Evolutionary conservation across 1,140 invertebrate genomes (phyloP), one percentile per base, ranked within the genome.

Genomic region (Zaprionus inermis): DNA sequence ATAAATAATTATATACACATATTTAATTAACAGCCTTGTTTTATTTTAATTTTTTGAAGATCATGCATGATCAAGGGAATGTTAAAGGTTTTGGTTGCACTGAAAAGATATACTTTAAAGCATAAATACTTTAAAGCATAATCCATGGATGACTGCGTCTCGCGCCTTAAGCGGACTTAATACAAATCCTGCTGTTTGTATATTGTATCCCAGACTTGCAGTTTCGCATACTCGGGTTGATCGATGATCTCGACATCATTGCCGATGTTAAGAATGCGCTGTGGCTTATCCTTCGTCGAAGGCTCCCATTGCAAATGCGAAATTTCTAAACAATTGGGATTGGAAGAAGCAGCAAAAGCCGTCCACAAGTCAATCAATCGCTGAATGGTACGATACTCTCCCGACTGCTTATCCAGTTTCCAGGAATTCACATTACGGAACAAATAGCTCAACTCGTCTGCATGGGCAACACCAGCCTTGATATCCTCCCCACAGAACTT

Each of bases 401-500:
- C 65, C 0, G 90, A 76, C 20, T 70, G 68, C 16, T 79, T 70
- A 24, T 93, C 85, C 81, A 92, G 71, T 65, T 93, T 93, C 41
- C 82, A 81, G 20, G 92, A 92, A 32, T 93, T 70, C 22, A 71
- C 64, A 30, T 92, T 93, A 64, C 93, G 91, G 76, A 95, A 96
- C 38, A 95, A 75, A 84, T 95, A 95, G 49, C 94, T 93, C 0
- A 95, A 30, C 61, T 96, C 95, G 67, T 96, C 95, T 0, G 93
- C 94, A 84, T 96, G 95, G 71, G 93, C 93, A 6, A 94, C 93
- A 0, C 91, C 91, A n/a, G 38, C 16, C 22, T 79, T 70, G 1
- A 86, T 69, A 3, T 86, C 78, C 7, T 85, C 72, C 1, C 81
- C 91, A 44, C 89, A 91, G 49, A 91, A 92, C 34, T 93, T 92